Evolutionary conservation across 1,140 invertebrate genomes (phyloP), one percentile per base, ranked within the genome.

Genomic region (Danaus plexippus): DNA sequence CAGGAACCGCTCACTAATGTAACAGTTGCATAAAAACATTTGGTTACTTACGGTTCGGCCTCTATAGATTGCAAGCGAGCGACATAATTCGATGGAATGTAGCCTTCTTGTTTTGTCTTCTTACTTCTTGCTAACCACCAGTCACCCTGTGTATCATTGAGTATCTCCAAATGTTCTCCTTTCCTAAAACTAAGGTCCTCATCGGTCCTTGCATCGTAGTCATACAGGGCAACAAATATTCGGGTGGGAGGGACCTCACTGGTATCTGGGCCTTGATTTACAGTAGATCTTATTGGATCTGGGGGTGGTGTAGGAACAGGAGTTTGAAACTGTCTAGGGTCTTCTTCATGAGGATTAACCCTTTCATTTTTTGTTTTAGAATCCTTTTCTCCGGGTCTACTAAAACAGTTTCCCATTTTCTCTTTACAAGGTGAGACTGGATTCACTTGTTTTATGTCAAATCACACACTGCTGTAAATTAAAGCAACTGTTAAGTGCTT

Each of bases 51-150:
- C 97, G 97, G 96, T 92, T 99, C 97, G 68, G 98, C 98, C 90
- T 99, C 98, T 77, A 99, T 98, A 61, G 97, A 99, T 88, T 99
- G 98, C 73, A 99, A 88, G 88, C 98, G 97, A 66, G 98, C 98
- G 62, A 99, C 97, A 92, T 99, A 99, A 89, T 99, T 99, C 52
- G 97, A 98, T 69, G 98, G 98, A 87, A 99, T 99, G 89, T 99
- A 99, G 58, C 98, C 98, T 88, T 98, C 96, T 84, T 96, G 94
- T 83, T 94, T 94, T 42, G 96, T 97, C 69, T 95, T 92, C 89
- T 97, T 96, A 88, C 96, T 98, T 71, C 94, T 91, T 47, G 98
- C 98, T 74, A 98, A 91, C 98, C 98, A 99, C 98, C 98, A 99
- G 85, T 99, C 98, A 51, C 98, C 97, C 80, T 90, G 85, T 63